A percentile compares a stretch with the other conserved stretches of the same genome.
Conservation (phyloP, 2,113 vertebrate genomes). For the Brachyhypopomus occidentalis region DNA sequence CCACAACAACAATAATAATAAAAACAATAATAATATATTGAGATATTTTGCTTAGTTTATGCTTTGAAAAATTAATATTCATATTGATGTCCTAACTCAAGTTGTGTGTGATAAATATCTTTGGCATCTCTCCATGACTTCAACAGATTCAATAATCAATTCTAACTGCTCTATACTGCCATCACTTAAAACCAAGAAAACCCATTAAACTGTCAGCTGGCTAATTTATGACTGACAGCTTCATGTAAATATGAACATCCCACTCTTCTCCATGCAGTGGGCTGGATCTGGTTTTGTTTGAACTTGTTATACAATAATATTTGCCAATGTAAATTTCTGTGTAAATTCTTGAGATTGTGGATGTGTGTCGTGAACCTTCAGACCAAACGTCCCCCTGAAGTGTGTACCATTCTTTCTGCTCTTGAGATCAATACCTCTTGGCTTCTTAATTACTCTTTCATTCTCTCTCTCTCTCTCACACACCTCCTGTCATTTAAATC, state of each 20-base stretch:
- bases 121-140: not conserved
- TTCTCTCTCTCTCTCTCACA: too few species aligned
- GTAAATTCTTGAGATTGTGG: not conserved
- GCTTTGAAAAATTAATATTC: not conserved
- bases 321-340: not conserved
- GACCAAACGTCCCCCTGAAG: not conserved
- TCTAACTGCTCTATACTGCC: slow-evolving; percentile 2
- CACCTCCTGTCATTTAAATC: too few species aligned
- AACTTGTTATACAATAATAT: not conserved
- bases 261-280: not conserved
- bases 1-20: too few species aligned
- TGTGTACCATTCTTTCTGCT: too few species aligned
- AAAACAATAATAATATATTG: too few species aligned
- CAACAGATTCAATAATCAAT: slow-evolving; percentile 28
- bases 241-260: slow-evolving; percentile 6
- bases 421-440: too few species aligned
- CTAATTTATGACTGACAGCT: slow-evolving; percentile 28
- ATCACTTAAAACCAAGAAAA: slow-evolving; percentile 14
- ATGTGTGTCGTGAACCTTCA: slow-evolving; percentile 1
- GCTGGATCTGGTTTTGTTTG: slow-evolving; percentile 1
- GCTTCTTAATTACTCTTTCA: too few species aligned
- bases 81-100: not conserved
- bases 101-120: not conserved
- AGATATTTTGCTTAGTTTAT: too few species aligned
- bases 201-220: slow-evolving; percentile 21